phyloP scores from a whole-genome alignment of 2,888 invertebrate genomes.

The Ophraella communa region DNA sequence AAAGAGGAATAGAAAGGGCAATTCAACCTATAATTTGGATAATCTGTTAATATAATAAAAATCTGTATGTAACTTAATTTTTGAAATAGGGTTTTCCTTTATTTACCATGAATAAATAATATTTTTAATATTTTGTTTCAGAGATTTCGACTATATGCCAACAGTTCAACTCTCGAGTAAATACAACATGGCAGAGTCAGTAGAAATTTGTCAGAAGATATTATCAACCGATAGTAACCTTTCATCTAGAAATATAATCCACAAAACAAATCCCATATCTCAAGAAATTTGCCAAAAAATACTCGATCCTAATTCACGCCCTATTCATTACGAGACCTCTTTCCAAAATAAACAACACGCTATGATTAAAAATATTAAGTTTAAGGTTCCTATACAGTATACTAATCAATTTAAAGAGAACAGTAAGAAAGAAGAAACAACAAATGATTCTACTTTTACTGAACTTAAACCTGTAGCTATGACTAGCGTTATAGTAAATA shows the following conservation, averaged over 20 bases:
- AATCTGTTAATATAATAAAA: too few relatives aligned
- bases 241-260: slow-evolving; percentile 36
- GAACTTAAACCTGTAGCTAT: slow-evolving; percentile 44
- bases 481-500: slow-evolving; percentile 51
- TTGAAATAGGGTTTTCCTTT: too few relatives aligned
- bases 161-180: slow-evolving; percentile 48
- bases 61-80: too few relatives aligned
- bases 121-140: slow-evolving; percentile 34
- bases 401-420: slow-evolving; percentile 47
- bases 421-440: slow-evolving; percentile 9
- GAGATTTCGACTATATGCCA: slow-evolving; percentile 51
- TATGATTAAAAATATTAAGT: slow-evolving; percentile 59
- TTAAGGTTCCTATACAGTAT: slow-evolving; percentile 58
- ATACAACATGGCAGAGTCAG: slow-evolving; percentile 51
- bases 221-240: slow-evolving; percentile 49
- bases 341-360: slow-evolving; percentile 56
- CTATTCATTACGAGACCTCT: slow-evolving; percentile 55
- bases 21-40: too few relatives aligned
- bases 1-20: too few relatives aligned
- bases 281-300: slow-evolving; percentile 49
- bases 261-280: slow-evolving; percentile 44
- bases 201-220: slow-evolving; percentile 57
- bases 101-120: too few relatives aligned
- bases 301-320: slow-evolving; percentile 43
- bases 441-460: slow-evolving; percentile 34